Evolutionary conservation across 2,113 vertebrate genomes (phyloP).

Genomic region (Alaudala cheleensis): DNA sequence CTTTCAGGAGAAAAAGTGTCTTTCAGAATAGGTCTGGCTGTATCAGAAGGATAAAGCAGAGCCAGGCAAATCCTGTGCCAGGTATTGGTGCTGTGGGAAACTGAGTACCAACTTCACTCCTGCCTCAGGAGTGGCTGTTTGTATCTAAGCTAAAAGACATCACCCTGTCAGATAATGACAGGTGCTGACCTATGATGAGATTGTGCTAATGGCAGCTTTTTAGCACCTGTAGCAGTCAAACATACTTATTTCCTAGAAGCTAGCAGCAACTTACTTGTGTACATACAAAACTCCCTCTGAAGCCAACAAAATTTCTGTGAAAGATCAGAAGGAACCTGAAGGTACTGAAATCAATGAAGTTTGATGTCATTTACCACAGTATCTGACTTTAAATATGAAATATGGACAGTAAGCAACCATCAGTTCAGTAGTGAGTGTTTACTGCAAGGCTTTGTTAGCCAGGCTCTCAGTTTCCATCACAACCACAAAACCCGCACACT

Average conservation of each 20-base stretch:
- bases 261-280: neutral
- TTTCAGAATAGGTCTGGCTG: neutral
- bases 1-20: neutral
- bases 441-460: neutral
- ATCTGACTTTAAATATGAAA: neutral
- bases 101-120: neutral
- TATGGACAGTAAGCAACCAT: neutral
- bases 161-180: neutral
- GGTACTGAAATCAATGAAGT: neutral
- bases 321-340: neutral
- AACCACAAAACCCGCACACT: neutral
- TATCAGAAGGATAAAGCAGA: neutral
- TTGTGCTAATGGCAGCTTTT: neutral
- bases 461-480: neutral
- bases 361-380: neutral
- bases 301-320: neutral
- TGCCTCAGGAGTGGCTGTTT: neutral
- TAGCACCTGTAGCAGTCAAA: neutral
- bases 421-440: neutral
- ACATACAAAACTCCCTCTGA: neutral
- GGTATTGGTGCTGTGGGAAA: neutral
- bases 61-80: neutral
- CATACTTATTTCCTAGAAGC: neutral
- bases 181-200: neutral
- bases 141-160: neutral